Conservation (phyloP, 2,113 vertebrate species). For the Corythaeola cristata region DNA sequence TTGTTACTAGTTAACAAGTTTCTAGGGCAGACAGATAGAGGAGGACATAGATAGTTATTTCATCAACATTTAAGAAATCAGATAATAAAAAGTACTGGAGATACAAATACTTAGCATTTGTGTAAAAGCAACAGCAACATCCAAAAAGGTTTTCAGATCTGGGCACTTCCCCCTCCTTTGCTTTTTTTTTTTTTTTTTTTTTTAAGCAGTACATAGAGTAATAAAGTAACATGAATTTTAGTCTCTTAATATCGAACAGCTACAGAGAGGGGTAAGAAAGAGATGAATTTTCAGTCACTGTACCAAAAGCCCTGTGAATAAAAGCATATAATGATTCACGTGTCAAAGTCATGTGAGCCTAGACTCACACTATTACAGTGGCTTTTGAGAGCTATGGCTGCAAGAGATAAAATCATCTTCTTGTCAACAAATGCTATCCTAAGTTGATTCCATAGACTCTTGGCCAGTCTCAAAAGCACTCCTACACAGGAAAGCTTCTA, state of each 20-base stretch:
- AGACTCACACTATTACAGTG: neutral
- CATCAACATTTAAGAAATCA: neutral
- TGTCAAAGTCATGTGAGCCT: neutral
- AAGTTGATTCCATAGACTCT: neutral
- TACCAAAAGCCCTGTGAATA: neutral
- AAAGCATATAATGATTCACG: constrained; percentile 21
- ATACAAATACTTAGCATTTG: neutral
- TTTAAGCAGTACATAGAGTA: neutral
- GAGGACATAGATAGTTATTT: neutral
- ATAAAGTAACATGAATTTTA: constrained; percentile 31
- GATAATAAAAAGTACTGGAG: neutral
- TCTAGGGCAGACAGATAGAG: neutral
- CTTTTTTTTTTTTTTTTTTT: neutral
- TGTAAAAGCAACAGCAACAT: neutral
- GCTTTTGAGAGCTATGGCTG: constrained; percentile 7
- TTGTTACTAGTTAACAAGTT: neutral
- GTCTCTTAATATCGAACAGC: neutral
- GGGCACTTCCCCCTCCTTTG: neutral
- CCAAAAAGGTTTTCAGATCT: neutral
- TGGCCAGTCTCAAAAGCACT: neutral
- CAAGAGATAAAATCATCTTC: neutral
- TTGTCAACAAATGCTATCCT: neutral
- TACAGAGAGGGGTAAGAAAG: neutral
- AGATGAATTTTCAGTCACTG: constrained; percentile 9
- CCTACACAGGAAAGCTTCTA: neutral